Evolutionary conservation across 92 coral and sea anemone genomes (phyloP).

Genomic region (Phenganax marumi): DNA sequence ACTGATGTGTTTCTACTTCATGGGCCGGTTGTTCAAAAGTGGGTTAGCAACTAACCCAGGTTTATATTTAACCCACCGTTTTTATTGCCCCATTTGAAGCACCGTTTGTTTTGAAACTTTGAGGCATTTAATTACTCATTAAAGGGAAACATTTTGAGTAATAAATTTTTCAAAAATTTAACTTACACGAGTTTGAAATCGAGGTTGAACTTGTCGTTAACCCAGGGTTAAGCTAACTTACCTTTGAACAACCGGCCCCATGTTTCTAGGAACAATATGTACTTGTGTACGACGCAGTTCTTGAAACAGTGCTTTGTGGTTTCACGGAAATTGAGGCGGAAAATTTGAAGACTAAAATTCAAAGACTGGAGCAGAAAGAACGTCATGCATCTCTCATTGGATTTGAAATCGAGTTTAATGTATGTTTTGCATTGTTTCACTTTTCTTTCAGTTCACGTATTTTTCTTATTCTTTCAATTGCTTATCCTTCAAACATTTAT

Average conservation of each 20-base stretch:
- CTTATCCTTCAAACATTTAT: not conserved
- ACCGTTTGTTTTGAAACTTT: no score
- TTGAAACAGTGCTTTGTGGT: constrained; percentile 59
- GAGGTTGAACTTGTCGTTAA: constrained; percentile 61
- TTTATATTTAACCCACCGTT: no score
- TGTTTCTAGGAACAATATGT: constrained; percentile 59
- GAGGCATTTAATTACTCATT: no score
- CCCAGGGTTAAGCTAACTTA: no score
- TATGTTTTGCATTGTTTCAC: constrained; percentile 23
- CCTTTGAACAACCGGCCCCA: not conserved
- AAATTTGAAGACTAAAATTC: constrained; percentile 37
- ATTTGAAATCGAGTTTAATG: constrained; percentile 61
- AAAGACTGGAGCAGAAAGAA: constrained; percentile 44
- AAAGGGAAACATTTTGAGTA: no score
- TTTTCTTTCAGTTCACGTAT: not conserved
- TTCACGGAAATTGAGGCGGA: constrained; percentile 57
- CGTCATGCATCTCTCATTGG: constrained; percentile 47
- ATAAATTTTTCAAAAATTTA: constrained; percentile 45
- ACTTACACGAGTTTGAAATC: constrained; percentile 49
- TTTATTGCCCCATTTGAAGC: no score
- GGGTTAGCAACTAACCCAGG: no score
- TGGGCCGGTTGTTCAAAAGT: no score
- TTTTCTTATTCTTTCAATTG: not conserved
- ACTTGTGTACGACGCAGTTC: constrained; percentile 58
- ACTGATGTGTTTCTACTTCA: no score